These are phyloP conservation scores for Rhogogaster chlorosoma DNA, from an alignment of 2,888 invertebrate genomes.

Conservation along the genomic window DNA sequence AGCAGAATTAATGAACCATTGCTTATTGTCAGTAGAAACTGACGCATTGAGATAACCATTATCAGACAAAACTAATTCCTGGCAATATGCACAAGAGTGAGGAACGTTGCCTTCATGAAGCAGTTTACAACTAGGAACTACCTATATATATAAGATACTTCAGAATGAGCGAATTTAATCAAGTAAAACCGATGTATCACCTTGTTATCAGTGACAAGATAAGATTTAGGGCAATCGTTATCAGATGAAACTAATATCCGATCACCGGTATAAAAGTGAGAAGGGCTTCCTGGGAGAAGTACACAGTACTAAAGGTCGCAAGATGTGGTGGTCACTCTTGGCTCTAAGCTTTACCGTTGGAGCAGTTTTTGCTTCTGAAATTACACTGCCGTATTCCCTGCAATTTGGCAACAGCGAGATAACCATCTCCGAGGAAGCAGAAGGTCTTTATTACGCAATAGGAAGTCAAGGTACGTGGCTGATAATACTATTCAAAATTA, in stretches of 20 bases:
- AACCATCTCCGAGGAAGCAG: background rate
- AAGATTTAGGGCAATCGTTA: background rate
- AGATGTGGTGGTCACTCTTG: constrained; percentile 32
- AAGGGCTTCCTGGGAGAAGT: background rate
- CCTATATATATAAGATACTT: too few relatives aligned
- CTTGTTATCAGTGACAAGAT: background rate
- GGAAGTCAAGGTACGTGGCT: background rate
- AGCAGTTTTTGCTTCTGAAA: background rate
- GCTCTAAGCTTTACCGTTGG: background rate
- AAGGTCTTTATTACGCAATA: background rate
- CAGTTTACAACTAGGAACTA: too few relatives aligned
- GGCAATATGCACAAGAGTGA: too few relatives aligned
- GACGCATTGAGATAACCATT: too few relatives aligned
- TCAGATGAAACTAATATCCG: background rate
- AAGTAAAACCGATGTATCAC: too few relatives aligned
- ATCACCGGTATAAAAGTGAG: background rate
- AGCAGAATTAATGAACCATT: too few relatives aligned
- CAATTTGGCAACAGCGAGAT: background rate
- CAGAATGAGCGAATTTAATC: too few relatives aligned
- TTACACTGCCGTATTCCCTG: constrained; percentile 15
- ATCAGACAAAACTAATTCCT: too few relatives aligned
- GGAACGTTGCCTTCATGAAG: too few relatives aligned
- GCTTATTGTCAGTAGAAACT: too few relatives aligned
- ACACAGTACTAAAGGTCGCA: background rate
- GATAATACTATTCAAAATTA: background rate